Evolutionary conservation across 1,140 invertebrate genomes (phyloP), one percentile per base, ranked within the genome.

Genomic region (Steinernema feltiae): DNA sequence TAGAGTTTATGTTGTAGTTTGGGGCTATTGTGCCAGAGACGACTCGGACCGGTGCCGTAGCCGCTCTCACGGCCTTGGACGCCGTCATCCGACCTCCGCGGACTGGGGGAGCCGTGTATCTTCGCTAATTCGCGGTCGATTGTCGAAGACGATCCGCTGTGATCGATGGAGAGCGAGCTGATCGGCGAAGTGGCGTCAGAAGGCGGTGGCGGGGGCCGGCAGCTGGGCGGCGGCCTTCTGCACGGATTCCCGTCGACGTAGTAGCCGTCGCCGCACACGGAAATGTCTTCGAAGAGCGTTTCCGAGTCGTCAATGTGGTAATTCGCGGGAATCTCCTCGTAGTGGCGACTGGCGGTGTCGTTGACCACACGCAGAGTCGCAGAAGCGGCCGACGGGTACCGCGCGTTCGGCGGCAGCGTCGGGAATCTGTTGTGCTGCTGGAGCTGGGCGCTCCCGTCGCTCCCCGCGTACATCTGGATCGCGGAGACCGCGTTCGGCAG

Each of bases 41-140:
- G 53, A 63, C 53, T 63, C 15, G 53, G 53, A 63, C 53, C 53
- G 12, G 53, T 63, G 53, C 53, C 53, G 53, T 63, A 63, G 53
- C 53, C 53, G 24, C 53, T 63, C 24, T 63, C 53, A 27, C 53
- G 53, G 53, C 53, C 53, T 12, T 12, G 53, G 53, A 27, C 53
- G 53, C 53, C 53, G 53, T 63, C 53, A 21, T 63, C 53, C 12
- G 53, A 63, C 15, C 53, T 15, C 53, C 53, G 12, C 15, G 53
- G 53, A 63, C 53, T 63, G 7, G 53, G 53, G 3, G 53, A 63
- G 12, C 53, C 53, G 7, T 63, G 53, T 7, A 63, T 63, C 53
- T 63, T 63, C 12, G 53, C 53, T 3, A 63, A 21, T 27, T 63
- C 53, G 12, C 53, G 53, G 53, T 63, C 53, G 53, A 63, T 63